Evolutionary conservation across 2,888 invertebrate genomes (phyloP).

Genomic region (Crossocerus cetratus): DNA sequence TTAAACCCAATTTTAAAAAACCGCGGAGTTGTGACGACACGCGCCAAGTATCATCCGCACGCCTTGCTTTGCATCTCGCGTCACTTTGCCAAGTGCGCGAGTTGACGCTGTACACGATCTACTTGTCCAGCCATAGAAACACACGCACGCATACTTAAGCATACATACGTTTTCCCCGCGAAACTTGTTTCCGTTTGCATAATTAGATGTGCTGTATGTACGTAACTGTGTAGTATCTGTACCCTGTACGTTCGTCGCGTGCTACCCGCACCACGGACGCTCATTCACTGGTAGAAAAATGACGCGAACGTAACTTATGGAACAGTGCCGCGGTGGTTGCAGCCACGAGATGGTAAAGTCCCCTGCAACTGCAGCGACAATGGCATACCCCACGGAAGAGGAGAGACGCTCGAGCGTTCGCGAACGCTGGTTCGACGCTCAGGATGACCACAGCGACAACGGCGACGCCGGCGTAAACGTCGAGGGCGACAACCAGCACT

Average conservation of each 20-base stretch:
- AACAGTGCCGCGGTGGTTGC: conserved; percentile 77
- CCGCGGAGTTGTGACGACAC: conserved; percentile 5
- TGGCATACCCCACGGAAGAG: conserved; percentile 67
- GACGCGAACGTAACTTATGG: conserved; percentile 73
- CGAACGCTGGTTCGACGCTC: conserved; percentile 14
- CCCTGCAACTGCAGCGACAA: conserved; percentile 69
- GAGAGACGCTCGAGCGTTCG: conserved; percentile 46
- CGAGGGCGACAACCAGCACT: conserved; percentile 10
- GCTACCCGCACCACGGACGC: conserved; percentile 46
- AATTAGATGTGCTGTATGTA: background rate
- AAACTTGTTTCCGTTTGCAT: conserved; percentile 10
- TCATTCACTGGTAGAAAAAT: conserved; percentile 63
- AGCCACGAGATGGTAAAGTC: conserved; percentile 76
- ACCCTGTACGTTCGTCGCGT: conserved; percentile 28
- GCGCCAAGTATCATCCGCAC: conserved; percentile 42
- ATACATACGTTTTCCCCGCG: background rate
- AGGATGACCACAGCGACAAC: conserved; percentile 22
- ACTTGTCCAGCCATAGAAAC: background rate
- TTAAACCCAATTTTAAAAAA: conserved; percentile 18
- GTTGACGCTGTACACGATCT: conserved; percentile 1
- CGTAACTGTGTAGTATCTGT: conserved; percentile 18
- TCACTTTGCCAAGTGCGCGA: conserved; percentile 24
- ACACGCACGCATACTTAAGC: conserved; percentile 3
- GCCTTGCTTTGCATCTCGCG: conserved; percentile 55
- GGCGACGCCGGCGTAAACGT: conserved; percentile 9